These are phyloP conservation scores for Patiria pectinifera DNA, from an alignment of 53 echinoderm and acorn worm genomes.

Conservation along the genomic window DNA sequence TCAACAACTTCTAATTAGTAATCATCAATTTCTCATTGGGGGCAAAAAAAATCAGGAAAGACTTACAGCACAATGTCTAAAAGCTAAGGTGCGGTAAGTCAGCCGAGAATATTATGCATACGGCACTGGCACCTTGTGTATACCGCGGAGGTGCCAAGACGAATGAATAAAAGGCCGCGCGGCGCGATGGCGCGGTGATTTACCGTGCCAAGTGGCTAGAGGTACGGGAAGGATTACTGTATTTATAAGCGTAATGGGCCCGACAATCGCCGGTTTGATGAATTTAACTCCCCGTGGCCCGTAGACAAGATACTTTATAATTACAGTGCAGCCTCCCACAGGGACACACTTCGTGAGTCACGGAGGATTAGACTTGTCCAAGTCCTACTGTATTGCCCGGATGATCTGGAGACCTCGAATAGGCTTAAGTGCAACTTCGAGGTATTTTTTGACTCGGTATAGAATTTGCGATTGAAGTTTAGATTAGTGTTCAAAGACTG, in stretches of 20 bases:
- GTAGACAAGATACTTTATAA: conserved; percentile 59
- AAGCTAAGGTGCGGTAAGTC: neutral
- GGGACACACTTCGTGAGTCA: conserved; percentile 35
- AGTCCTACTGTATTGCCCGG: neutral
- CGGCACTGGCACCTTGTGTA: neutral
- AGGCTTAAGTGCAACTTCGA: too few species aligned
- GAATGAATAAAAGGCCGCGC: conserved; percentile 39
- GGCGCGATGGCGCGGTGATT: conserved; percentile 45
- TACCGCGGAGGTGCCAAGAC: conserved; percentile 24
- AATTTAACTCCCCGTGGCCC: conserved; percentile 47
- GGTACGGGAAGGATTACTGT: conserved; percentile 19
- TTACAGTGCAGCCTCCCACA: conserved; percentile 36
- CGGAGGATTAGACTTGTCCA: conserved; percentile 21
- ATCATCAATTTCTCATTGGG: too few species aligned
- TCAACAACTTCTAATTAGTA: too few species aligned
- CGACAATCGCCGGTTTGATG: conserved; percentile 39
- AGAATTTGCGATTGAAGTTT: too few species aligned
- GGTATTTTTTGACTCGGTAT: too few species aligned
- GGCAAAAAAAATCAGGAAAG: neutral
- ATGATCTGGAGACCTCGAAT: neutral
- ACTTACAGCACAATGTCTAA: neutral
- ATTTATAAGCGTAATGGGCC: conserved; percentile 58
- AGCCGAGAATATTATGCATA: conserved; percentile 42
- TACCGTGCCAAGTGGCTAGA: conserved; percentile 19
- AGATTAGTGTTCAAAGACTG: too few species aligned